phyloP scores from a whole-genome alignment of 2,797 vertebrate species.

The Sebastes kiyomatsui region DNA sequence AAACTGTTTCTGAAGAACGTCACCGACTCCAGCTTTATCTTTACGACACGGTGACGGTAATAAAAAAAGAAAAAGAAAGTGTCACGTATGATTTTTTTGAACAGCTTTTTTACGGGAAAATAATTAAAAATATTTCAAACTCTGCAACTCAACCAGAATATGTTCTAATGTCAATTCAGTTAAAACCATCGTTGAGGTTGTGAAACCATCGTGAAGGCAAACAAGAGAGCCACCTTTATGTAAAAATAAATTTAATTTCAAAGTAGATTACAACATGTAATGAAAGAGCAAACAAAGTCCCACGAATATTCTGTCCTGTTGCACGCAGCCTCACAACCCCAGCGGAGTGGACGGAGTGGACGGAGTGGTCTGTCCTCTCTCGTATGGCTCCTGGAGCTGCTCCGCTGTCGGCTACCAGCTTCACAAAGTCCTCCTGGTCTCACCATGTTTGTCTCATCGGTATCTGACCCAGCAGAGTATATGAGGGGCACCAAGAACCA shows the following conservation, averaged over 20 bases:
- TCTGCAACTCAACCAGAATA: not conserved
- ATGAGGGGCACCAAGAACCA: not conserved
- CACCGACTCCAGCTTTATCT: no score
- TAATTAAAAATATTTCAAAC: not conserved
- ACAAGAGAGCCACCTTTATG: conserved; percentile 30
- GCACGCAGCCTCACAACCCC: not conserved
- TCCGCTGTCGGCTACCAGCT: not conserved
- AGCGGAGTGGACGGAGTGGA: not conserved
- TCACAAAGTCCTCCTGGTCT: not conserved
- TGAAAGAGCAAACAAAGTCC: conserved; percentile 18
- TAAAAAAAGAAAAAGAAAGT: no score
- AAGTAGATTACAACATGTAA: conserved; percentile 59
- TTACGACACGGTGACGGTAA: no score
- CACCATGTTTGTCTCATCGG: not conserved
- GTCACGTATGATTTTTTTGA: not conserved
- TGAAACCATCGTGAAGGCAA: not conserved
- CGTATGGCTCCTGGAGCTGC: not conserved
- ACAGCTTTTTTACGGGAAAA: not conserved
- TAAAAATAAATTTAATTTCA: conserved; percentile 76
- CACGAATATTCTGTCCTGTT: conserved; percentile 3
- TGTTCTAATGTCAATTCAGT: not conserved
- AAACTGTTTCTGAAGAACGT: no score
- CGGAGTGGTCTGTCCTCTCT: not conserved
- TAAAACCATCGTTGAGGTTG: not conserved
- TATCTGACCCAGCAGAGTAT: not conserved